These are phyloP conservation scores for Cosmia trapezina DNA, from an alignment of 2,888 invertebrate genomes.

Conservation along the genomic window DNA sequence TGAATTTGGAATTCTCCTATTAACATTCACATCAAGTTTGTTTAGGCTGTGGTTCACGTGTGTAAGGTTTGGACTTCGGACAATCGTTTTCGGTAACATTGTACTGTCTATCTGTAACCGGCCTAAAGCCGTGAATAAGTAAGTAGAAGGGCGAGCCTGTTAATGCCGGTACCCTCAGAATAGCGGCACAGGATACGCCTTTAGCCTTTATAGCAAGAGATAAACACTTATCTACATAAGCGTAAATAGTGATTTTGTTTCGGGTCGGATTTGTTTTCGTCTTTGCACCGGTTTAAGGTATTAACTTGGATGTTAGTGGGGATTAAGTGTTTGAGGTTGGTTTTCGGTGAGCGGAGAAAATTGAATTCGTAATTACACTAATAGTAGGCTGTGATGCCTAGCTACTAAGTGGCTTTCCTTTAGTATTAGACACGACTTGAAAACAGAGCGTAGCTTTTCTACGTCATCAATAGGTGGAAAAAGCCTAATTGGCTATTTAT, in stretches of 20 bases:
- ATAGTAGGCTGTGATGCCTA: conserved; percentile 7
- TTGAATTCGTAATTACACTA: conserved; percentile 46
- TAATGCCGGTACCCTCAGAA: conserved; percentile 58
- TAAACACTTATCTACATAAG: conserved; percentile 66
- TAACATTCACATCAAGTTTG: conserved; percentile 65
- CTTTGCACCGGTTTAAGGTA: conserved; percentile 48
- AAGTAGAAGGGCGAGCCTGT: conserved; percentile 63
- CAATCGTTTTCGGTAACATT: conserved; percentile 64
- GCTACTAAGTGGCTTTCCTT: conserved; percentile 12
- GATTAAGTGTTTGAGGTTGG: conserved; percentile 42
- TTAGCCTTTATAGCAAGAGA: conserved; percentile 58
- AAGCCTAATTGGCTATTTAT: not conserved
- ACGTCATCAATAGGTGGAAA: not conserved
- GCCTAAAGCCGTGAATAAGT: conserved; percentile 70
- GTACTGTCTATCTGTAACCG: conserved; percentile 61
- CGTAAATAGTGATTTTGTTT: conserved; percentile 64
- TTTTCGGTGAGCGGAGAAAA: conserved; percentile 32
- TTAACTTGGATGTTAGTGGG: conserved; percentile 46
- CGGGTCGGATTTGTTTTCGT: conserved; percentile 58
- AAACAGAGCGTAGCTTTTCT: not conserved
- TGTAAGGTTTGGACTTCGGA: conserved; percentile 50
- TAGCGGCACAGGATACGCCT: conserved; percentile 58
- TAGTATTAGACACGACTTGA: conserved; percentile 7
- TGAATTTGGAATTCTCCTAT: conserved; percentile 54
- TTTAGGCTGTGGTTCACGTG: conserved; percentile 59